These are phyloP conservation scores for Pyrgilauda ruficollis DNA, from an alignment of 2,113 vertebrate genomes.

Conservation along the genomic window DNA sequence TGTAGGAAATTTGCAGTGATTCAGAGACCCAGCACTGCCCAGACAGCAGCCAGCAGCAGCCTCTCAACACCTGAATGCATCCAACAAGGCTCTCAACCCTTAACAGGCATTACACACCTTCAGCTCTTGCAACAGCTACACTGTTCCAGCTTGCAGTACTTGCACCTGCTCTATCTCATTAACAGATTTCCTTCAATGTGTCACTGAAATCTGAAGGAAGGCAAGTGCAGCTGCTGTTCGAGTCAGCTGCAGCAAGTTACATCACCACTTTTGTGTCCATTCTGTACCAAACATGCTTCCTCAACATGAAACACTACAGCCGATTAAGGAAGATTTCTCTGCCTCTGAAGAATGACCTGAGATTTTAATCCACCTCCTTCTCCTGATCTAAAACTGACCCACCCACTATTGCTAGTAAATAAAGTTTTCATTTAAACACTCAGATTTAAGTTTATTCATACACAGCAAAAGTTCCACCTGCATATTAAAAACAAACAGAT, in stretches of 20 bases:
- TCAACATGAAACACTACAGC: neutral
- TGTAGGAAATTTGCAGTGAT: neutral
- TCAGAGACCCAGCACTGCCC: neutral
- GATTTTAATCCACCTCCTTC: neutral
- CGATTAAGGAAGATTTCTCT: neutral
- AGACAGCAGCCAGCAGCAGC: neutral
- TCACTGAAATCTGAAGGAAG: neutral
- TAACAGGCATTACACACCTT: neutral
- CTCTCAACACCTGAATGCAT: neutral
- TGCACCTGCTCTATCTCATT: neutral
- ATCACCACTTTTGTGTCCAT: neutral
- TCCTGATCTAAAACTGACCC: neutral
- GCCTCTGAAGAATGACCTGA: neutral
- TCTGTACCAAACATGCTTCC: neutral
- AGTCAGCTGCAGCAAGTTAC: neutral
- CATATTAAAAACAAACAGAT: slow-evolving; percentile 75
- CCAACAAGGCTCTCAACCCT: neutral
- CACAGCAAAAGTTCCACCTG: slow-evolving; percentile 66
- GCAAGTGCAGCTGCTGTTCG: neutral
- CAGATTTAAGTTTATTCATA: slow-evolving; percentile 67
- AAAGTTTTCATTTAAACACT: slow-evolving; percentile 67
- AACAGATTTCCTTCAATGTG: neutral
- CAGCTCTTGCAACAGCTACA: neutral
- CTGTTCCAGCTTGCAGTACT: neutral
- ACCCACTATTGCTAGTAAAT: slow-evolving; percentile 3